Conservation (phyloP, 2,797 vertebrate species). For the Leptoclinus maculatus region DNA sequence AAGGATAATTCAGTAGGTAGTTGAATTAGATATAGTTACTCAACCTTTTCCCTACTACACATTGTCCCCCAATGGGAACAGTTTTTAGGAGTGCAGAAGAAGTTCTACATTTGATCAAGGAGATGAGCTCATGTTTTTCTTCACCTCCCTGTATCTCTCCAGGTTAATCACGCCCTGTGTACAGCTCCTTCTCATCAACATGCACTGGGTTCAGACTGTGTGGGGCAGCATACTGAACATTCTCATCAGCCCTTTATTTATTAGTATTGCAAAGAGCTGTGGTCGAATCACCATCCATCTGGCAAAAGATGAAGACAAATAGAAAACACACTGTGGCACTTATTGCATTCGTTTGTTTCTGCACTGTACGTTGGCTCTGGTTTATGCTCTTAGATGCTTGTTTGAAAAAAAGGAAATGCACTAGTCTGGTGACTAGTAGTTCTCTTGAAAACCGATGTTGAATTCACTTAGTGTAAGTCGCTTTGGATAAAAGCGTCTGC, state of each 20-base stretch:
- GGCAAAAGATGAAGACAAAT: slow-evolving; percentile 38
- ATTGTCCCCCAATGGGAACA: not conserved
- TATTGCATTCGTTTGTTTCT: no score
- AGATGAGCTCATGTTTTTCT: slow-evolving; percentile 13
- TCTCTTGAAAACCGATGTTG: no score
- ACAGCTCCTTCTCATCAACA: slow-evolving; percentile 76
- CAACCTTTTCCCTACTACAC: not conserved
- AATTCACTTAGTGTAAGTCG: no score
- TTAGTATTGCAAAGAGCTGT: slow-evolving; percentile 68
- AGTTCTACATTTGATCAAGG: not conserved
- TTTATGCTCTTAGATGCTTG: no score
- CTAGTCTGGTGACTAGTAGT: no score
- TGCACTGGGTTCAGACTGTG: slow-evolving; percentile 74
- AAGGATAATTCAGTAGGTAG: not conserved
- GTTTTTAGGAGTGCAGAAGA: not conserved
- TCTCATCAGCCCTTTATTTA: slow-evolving; percentile 66
- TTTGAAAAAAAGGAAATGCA: no score
- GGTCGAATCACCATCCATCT: slow-evolving; percentile 59
- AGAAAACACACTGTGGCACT: slow-evolving; percentile 11
- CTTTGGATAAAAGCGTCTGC: no score
- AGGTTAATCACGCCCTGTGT: slow-evolving; percentile 76
- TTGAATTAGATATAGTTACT: not conserved
- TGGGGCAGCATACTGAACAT: slow-evolving; percentile 75
- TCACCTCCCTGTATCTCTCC: slow-evolving; percentile 26
- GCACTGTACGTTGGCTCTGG: no score